phyloP scores from a whole-genome alignment of 2,888 invertebrate species.

The Rhogogaster chlorosoma region DNA sequence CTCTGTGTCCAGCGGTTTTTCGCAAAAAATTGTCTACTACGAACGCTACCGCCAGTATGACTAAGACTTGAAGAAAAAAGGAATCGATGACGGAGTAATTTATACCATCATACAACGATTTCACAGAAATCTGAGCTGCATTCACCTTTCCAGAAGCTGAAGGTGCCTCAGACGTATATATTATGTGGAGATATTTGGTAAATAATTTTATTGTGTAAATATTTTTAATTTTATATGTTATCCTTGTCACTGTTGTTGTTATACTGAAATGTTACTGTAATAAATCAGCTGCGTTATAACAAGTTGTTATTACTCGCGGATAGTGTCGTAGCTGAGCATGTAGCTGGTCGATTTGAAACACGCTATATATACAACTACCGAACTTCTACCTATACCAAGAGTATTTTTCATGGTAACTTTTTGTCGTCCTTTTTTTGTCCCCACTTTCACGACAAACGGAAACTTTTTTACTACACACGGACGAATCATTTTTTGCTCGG shows the following conservation, averaged over 20 bases:
- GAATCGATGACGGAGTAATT: not conserved
- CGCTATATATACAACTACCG: slow-evolving; percentile 10
- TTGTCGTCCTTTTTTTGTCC: slow-evolving; percentile 17
- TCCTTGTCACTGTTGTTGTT: not conserved
- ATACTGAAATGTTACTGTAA: slow-evolving; percentile 11
- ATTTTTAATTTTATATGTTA: slow-evolving; percentile 3
- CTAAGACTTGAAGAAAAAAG: not conserved
- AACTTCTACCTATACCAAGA: slow-evolving; percentile 27
- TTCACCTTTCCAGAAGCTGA: not conserved
- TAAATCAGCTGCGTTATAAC: slow-evolving; percentile 32
- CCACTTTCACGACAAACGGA: slow-evolving; percentile 48
- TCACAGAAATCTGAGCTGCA: not conserved
- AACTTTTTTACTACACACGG: slow-evolving; percentile 41
- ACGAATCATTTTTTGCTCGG: slow-evolving; percentile 42
- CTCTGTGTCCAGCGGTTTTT: not conserved
- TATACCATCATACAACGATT: not conserved
- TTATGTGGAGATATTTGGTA: not conserved
- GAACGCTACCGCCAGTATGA: not conserved
- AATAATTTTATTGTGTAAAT: not conserved
- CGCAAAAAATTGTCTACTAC: not conserved
- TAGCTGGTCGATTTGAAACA: not conserved
- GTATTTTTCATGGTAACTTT: slow-evolving; percentile 31
- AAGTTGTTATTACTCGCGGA: slow-evolving; percentile 15
- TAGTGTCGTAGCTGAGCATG: not conserved
- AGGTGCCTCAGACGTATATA: not conserved